Percentiles rank a stretch among this genome's conserved stretches.
Evolutionary conservation across 2,888 invertebrate genomes (phyloP).

Genomic region (Gonocerus acuteangulatus): DNA sequence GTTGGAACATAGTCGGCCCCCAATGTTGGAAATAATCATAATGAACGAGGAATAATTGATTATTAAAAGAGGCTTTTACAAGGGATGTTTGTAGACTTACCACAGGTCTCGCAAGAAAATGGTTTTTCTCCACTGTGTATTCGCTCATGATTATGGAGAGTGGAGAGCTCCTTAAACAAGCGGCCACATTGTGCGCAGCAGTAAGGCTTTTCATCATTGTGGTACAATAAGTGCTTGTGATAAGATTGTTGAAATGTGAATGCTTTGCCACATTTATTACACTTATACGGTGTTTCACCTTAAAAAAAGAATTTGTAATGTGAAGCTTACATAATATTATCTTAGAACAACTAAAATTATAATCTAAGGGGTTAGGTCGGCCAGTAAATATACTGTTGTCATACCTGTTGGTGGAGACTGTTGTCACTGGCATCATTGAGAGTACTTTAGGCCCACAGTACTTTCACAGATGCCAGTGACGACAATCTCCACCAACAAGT

Average conservation of each 20-base stretch:
- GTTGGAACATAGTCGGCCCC: no score
- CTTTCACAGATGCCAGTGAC: no score
- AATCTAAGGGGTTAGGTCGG: no score
- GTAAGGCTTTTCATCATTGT: conserved; percentile 76
- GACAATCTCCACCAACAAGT: no score
- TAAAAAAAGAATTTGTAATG: conserved; percentile 41
- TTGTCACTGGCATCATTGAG: no score
- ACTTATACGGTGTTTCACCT: conserved; percentile 83
- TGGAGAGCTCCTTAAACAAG: conserved; percentile 78
- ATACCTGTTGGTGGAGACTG: no score
- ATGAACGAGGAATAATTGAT: no score
- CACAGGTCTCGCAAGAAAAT: conserved; percentile 79
- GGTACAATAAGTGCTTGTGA: conserved; percentile 79
- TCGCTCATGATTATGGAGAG: conserved; percentile 76
- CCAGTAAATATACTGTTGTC: no score
- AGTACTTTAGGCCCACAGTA: no score
- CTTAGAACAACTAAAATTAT: background rate
- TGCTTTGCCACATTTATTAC: conserved; percentile 70
- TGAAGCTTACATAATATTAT: background rate
- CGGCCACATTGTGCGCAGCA: conserved; percentile 68
- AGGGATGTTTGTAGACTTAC: no score
- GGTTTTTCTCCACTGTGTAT: conserved; percentile 80
- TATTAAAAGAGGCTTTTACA: no score
- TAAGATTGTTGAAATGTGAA: conserved; percentile 87
- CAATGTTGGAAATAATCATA: no score